phyloP scores from a whole-genome alignment of 1,140 invertebrate genomes.

The Helicoverpa zea region DNA sequence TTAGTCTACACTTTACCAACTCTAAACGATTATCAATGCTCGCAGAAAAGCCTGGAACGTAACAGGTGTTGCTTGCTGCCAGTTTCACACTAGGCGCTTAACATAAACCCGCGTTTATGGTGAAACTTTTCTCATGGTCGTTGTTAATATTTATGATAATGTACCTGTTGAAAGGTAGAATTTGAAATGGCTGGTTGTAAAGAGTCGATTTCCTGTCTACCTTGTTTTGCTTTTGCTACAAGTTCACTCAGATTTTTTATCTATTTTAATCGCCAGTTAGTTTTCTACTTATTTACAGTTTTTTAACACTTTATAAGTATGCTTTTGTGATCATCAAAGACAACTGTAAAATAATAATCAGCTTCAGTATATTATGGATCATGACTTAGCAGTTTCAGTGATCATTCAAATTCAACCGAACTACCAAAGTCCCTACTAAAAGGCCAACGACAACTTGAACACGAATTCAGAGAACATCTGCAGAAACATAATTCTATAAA shows the following conservation, averaged over 20 bases:
- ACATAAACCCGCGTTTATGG: neutral
- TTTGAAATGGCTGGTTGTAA: neutral
- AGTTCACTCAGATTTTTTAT: neutral
- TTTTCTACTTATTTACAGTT: no score
- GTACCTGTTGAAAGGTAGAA: neutral
- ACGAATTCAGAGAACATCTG: neutral
- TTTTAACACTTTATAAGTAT: no score
- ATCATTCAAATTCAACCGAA: neutral
- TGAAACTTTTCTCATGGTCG: neutral
- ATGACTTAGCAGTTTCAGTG: no score
- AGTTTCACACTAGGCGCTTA: neutral
- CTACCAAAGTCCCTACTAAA: neutral
- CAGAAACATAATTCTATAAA: neutral
- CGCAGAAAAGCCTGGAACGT: neutral
- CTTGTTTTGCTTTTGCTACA: neutral
- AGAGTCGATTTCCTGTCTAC: neutral
- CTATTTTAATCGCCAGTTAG: no score
- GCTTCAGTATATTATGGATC: no score
- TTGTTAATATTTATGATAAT: neutral
- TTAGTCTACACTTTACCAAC: no score
- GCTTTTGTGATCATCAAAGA: no score
- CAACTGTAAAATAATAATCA: no score
- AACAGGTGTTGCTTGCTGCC: conserved; percentile 9
- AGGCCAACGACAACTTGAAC: neutral
- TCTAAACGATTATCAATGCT: conserved; percentile 20